Conservation (phyloP, 2,113 vertebrate genomes). For the Oncorhynchus gorbuscha region DNA sequence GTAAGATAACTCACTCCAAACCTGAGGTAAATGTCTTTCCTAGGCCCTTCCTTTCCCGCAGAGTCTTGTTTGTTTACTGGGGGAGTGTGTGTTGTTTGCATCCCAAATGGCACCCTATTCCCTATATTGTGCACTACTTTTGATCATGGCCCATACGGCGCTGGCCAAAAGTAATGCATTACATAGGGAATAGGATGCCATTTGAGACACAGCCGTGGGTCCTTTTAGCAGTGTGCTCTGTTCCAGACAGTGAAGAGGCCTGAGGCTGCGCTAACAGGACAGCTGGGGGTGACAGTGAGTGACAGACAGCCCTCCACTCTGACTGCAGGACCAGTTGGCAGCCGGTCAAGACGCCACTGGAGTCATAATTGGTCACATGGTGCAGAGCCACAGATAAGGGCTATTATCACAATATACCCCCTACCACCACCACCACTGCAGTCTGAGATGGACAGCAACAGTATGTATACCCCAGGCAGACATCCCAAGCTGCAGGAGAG, state of each 20-base stretch:
- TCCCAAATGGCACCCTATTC: neutral
- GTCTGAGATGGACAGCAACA: neutral
- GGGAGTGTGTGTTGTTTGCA: neutral
- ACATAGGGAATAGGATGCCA: too few species aligned
- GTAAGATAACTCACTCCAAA: neutral
- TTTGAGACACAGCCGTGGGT: neutral
- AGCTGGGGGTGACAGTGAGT: conserved; percentile 53
- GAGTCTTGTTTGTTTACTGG: neutral
- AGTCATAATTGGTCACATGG: conserved; percentile 34
- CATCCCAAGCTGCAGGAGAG: neutral
- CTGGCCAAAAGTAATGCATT: too few species aligned
- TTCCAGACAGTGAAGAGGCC: conserved; percentile 14
- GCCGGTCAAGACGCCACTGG: conserved; percentile 21
- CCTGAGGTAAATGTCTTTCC: neutral
- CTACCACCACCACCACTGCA: conserved; percentile 5
- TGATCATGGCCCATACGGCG: too few species aligned
- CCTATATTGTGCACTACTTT: too few species aligned
- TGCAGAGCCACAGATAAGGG: conserved; percentile 52
- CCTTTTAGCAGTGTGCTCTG: neutral
- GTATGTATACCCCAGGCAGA: neutral
- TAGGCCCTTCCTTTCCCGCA: neutral
- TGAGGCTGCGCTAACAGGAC: conserved; percentile 24
- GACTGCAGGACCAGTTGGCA: conserved; percentile 49
- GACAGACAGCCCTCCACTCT: conserved; percentile 42
- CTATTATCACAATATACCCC: conserved; percentile 49